Base-by-base conservation (phyloP, 2,888 invertebrate species). In the Cephus sareptanus region DNA sequence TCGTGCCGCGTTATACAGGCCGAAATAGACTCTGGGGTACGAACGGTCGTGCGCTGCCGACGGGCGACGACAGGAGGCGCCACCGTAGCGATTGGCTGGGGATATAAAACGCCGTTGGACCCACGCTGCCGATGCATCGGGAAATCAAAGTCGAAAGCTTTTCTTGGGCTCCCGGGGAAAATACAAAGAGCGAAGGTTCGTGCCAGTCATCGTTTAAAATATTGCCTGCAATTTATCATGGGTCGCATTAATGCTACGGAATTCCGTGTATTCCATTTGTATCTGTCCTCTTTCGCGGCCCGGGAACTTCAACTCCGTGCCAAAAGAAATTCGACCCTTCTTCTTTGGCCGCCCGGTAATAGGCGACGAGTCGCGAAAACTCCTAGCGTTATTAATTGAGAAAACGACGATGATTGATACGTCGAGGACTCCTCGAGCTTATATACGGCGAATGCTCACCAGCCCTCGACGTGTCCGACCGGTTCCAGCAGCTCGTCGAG, bases 241-340 rank as follows among this genome's bases (percentile, higher is more conserved):
- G 88, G 82, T 79, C 84, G 85, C 87, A 88, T 88, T 89, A 89
- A 89, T 89, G 88, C 88, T 82, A 84, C 84, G 85, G 86, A 87
- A 88, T 88, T 85, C 85, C 87, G 83, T 89, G 89, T 89, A 88
- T 88, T 89, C 87, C 88, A 89, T 89, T 89, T 89, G 89, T 89
- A 89, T 86, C 88, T 87, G 89, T 89, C 88, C 86, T 85, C 83
- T 83, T 82, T 83, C 79, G 81, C 80, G 80, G 81, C 79, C 79
- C 81, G 78, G 82, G 80, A 74, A 40, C 74, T 34, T 30, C 31
- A 74, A 34, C 34, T 33, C 34, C 74, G 74, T 30, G 74, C 71
- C 71, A 71, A 71, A 71, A 71, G 71, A 34, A 71, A 34, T 74
- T 74, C 34, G 74, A 34, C 34, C 74, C 71, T 31, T 33, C 71